phyloP scores from a whole-genome alignment of 2,113 vertebrate species.

The Pelecanoides urinatrix region DNA sequence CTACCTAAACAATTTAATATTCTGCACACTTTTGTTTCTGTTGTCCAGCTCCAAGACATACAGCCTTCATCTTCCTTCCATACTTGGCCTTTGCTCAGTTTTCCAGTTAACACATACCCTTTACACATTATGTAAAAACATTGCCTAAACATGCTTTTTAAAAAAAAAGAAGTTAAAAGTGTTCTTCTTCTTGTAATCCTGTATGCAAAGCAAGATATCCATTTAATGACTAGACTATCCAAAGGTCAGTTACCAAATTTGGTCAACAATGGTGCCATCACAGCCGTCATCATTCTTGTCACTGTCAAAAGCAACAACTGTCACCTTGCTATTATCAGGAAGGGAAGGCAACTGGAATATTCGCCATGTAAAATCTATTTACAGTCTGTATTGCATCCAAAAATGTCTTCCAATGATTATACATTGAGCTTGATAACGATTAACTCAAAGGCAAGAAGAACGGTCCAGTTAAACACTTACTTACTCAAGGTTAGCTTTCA shows the following conservation, averaged over 20 bases:
- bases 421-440: constrained; percentile 57
- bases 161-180: not conserved
- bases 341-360: constrained; percentile 78
- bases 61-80: not conserved
- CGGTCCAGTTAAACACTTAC: constrained; percentile 38
- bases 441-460: constrained; percentile 50
- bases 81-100: not conserved
- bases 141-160: not conserved
- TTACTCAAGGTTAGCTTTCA: constrained; percentile 51
- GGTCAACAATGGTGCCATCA: constrained; percentile 83
- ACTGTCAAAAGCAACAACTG: constrained; percentile 85
- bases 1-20: not conserved
- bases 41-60: not conserved
- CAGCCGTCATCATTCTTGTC: constrained; percentile 78
- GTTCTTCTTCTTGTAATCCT: constrained; percentile 29
- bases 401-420: constrained; percentile 65
- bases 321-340: constrained; percentile 91
- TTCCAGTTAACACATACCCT: not conserved
- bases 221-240: constrained; percentile 69
- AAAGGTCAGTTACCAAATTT: constrained; percentile 91
- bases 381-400: constrained; percentile 64
- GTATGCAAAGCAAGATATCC: constrained; percentile 61
- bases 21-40: not conserved
- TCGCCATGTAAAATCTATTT: constrained; percentile 74
- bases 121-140: not conserved